Base-by-base conservation (phyloP, 2,888 invertebrate genomes). In the Lasioglossum vierecki region DNA sequence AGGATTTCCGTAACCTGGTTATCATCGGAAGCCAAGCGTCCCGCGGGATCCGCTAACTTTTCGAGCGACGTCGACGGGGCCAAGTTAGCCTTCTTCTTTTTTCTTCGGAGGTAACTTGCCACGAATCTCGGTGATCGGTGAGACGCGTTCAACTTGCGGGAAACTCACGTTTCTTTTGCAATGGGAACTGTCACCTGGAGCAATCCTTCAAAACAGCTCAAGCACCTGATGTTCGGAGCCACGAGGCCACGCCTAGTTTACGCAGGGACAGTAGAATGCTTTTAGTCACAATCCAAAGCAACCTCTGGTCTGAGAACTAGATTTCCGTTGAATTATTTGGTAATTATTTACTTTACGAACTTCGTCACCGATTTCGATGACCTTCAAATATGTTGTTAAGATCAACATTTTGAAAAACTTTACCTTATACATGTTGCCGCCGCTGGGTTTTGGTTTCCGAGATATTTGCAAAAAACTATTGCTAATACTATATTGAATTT, bases 1-100 rank as follows among this genome's bases (percentile, higher is more conserved):
- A 22, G 76, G n/a, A 66, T 26, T 35, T 49, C 49, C 22, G 53
- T 80, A 71, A 82, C 79, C 39, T 63, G 71, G 68, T 80, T 60
- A 75, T 80, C 60, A 80, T 35, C 41, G n/a, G 60, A 57, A 63
- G 77, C 78, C 44, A 66, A 46, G 49, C 41, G 4, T 39, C 60
- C 39, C 53, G 41, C 30, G 57, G 60, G 30, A 39, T 30, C 68
- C 18, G 39, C 18, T 57, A 39, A 76, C 41, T 76, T 46, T 26
- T 11, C 41, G 18, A 30, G 39, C 57, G 30, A 41, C 22, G 76
- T 22, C 66, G 30, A 26, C 63, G 44, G 11, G 63, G 4, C 4
- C 49, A 46, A 76, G 63, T 66, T 76, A 22, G 39, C 22, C 60
- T 60, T 60, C 60, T 22, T 8, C 44, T 30, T 22, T 44, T 63